Percentiles rank a stretch among this genome's conserved stretches.
phyloP scores from a whole-genome alignment of 1,140 invertebrate genomes.

The Trichonephila clavipes region DNA sequence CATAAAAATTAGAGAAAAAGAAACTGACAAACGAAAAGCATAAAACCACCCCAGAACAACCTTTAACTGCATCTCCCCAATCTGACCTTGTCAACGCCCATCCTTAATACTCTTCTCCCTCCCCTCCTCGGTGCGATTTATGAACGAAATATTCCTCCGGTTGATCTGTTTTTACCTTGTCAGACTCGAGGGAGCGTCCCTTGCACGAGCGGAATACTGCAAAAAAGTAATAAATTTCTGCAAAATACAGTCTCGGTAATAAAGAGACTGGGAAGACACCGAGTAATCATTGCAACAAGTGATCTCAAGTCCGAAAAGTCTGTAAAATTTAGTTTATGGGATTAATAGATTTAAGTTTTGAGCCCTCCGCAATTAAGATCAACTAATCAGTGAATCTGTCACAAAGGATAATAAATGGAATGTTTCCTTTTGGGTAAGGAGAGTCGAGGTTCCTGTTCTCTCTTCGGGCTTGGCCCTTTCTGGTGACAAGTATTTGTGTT shows the following conservation, averaged over 20 bases:
- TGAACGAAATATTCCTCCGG: constrained; percentile 16
- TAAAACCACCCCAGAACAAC: constrained; percentile 28
- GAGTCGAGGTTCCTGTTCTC: neutral
- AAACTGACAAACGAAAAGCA: constrained; percentile 6
- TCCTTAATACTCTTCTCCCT: constrained; percentile 6
- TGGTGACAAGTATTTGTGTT: neutral
- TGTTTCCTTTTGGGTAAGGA: neutral
- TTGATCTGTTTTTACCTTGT: constrained; percentile 22
- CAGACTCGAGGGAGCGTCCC: neutral
- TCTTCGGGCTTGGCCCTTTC: neutral
- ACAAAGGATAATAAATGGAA: neutral
- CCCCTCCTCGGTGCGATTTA: neutral
- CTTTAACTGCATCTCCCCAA: neutral
- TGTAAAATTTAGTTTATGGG: constrained; percentile 17
- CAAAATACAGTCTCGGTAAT: neutral
- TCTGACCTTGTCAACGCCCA: constrained; percentile 51
- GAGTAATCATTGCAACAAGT: neutral
- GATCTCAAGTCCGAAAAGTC: neutral
- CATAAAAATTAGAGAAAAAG: neutral
- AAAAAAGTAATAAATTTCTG: constrained; percentile 14
- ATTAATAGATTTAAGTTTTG: constrained; percentile 57
- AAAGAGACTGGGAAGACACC: neutral
- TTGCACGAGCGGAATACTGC: neutral
- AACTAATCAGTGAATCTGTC: constrained; percentile 36
- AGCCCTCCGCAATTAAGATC: neutral